A percentile compares a stretch with the other conserved stretches of the same genome.
Conservation (phyloP, 2,888 invertebrate genomes). For the Noctua comes region DNA sequence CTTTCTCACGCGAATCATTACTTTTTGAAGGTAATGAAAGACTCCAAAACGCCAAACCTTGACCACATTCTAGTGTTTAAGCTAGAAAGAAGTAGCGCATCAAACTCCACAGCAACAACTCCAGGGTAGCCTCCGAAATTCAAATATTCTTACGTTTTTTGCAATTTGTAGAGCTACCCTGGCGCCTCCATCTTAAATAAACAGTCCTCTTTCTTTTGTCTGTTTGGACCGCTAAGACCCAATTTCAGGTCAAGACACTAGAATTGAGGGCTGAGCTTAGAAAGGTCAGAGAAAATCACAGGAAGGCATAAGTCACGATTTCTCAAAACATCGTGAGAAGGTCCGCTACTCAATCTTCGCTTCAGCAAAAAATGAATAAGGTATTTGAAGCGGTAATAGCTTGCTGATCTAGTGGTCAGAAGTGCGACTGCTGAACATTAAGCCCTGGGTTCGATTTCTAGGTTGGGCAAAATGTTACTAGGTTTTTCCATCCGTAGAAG, state of each 20-base stretch:
- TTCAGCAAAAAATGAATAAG: neutral
- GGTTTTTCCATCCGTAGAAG: neutral
- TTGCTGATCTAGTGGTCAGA: neutral
- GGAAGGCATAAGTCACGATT: conserved; percentile 27
- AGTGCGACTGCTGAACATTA: neutral
- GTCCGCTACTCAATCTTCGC: neutral
- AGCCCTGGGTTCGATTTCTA: neutral
- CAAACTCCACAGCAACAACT: neutral
- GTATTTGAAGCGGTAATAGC: neutral
- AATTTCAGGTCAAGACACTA: conserved; percentile 16
- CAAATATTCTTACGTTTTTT: no score
- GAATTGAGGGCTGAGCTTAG: neutral
- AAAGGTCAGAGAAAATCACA: conserved; percentile 26
- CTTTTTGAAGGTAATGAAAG: neutral
- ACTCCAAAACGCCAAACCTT: neutral
- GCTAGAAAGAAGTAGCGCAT: neutral
- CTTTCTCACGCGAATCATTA: neutral
- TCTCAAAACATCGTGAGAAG: conserved; percentile 17
- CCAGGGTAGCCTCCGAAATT: no score
- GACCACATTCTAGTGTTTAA: neutral
- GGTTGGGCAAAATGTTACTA: neutral
- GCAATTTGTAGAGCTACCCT: no score
- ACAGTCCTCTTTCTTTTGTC: neutral
- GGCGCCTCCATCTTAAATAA: neutral
- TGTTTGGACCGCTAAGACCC: neutral